Conservation (phyloP, 2,888 invertebrate genomes). For the Tortricodes alternella region DNA sequence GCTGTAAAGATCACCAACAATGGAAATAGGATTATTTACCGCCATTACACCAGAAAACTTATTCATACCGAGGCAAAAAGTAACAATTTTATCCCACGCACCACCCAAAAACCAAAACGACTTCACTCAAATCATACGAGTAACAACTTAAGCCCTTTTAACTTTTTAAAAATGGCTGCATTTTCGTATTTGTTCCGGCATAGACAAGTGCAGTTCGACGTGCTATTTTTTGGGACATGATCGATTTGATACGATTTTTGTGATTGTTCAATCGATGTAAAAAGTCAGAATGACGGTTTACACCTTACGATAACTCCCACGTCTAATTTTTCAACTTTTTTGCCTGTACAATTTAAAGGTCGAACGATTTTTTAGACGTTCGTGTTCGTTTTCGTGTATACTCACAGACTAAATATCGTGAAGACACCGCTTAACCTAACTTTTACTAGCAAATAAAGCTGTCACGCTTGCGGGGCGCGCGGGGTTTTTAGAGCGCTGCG, state of each 20-base stretch:
- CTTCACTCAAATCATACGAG: background rate
- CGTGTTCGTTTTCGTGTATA: no score
- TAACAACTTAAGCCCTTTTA: conserved; percentile 8
- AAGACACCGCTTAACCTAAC: no score
- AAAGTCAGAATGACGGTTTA: conserved; percentile 43
- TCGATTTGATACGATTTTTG: conserved; percentile 74
- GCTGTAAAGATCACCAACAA: conserved; percentile 56
- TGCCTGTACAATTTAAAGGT: background rate
- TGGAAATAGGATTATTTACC: conserved; percentile 74
- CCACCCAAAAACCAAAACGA: conserved; percentile 41
- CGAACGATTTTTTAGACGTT: no score
- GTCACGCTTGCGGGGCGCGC: no score
- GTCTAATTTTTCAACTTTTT: conserved; percentile 30
- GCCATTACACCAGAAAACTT: conserved; percentile 67
- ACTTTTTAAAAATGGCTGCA: background rate
- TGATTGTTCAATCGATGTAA: conserved; percentile 61
- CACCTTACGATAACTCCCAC: conserved; percentile 66
- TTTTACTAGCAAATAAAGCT: no score
- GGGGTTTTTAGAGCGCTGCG: no score
- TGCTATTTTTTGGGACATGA: conserved; percentile 44
- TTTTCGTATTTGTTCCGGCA: conserved; percentile 13
- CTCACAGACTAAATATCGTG: no score
- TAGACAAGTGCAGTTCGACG: conserved; percentile 16
- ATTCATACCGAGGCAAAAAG: conserved; percentile 61
- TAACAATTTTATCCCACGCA: conserved; percentile 60